These are phyloP conservation scores for Urechis unicinctus DNA, from an alignment of 2,888 invertebrate genomes.

Conservation along the genomic window DNA sequence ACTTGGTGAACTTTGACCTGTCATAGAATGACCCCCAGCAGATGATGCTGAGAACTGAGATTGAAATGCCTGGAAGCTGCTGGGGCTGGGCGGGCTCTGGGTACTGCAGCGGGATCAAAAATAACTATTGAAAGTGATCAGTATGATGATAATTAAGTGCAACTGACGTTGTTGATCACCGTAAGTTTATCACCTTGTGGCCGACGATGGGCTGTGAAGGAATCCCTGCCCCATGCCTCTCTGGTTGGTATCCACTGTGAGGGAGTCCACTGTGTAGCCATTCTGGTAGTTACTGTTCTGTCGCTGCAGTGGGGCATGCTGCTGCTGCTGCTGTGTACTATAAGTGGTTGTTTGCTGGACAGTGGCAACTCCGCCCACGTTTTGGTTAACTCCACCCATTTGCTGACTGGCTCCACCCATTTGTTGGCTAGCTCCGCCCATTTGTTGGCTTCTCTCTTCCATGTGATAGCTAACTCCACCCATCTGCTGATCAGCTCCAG, in stretches of 20 bases:
- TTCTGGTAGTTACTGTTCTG: constrained; percentile 1
- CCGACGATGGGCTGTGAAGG: constrained; percentile 9
- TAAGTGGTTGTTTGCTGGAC: neutral
- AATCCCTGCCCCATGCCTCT: constrained; percentile 21
- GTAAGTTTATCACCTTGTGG: no score
- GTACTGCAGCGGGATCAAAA: neutral
- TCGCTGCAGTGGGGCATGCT: neutral
- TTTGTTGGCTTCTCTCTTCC: no score
- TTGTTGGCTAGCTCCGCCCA: no score
- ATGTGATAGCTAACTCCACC: no score
- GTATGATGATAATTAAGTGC: no score
- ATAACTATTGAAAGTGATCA: no score
- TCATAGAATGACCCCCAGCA: constrained; percentile 8
- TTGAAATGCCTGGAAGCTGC: constrained; percentile 3
- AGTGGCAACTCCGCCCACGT: neutral
- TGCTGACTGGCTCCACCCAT: no score
- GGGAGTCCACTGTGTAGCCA: constrained; percentile 18
- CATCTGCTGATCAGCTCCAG: no score
- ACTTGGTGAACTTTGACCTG: constrained; percentile 17
- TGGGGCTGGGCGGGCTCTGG: constrained; percentile 2
- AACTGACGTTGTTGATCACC: no score
- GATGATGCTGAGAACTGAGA: constrained; percentile 3
- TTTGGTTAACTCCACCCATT: no score
- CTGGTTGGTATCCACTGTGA: constrained; percentile 35
- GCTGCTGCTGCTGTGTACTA: neutral